Base-by-base conservation (phyloP, 30 jellyfish, hydroid and myxozoan genomes). In the Aurelia aurita region DNA sequence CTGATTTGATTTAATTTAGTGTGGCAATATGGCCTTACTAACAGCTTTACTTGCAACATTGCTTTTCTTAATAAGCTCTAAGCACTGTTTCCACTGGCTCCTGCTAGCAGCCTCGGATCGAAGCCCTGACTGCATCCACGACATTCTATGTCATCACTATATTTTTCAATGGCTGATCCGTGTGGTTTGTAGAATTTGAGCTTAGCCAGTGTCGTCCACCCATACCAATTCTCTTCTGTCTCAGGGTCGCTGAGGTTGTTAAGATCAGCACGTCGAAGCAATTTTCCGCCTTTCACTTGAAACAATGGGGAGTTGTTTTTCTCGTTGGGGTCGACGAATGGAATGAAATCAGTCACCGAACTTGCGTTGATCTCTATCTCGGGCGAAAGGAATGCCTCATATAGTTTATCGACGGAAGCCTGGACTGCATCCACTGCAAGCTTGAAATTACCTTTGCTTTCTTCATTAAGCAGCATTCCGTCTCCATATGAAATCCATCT, bases 401-500 rank as follows among this genome's bases (percentile, higher is more conserved):
- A 58, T 3, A 39, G 51, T 13, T 69, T 70, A 47, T 69, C 32
- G 28, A 69, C 82, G 9, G 82, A 69, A 0, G 26, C 49, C 44
- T 69, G 82, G 29, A 69, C 82, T 35, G 82, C 82, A 27, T 26
- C 61, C n/a, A 69, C 82, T 21, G 65, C 64, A 43, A 69, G 14
- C 28, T 26, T 47, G 21, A 23, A 18, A 27, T 69, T 69, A 1
- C 27, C 12, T 29, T 47, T 43, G 25, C 27, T 69, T 58, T 69
- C 82, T 4, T 34, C 69, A 25, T 47, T 69, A 6, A 35, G 27
- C 49, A 69, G 65, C 65, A 35, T 69, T 9, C 82, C 82, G n/a
- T 69, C 82, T 43, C 82, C 82, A 69, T 21, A 69, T 2, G 82
- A 70, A 15, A n/a, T 69, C 82, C 82, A 69, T 69, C 21, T 19